Evolutionary conservation across 2,113 vertebrate species (phyloP), one percentile per base, ranked within the genome.

Genomic region (Pipa parva): DNA sequence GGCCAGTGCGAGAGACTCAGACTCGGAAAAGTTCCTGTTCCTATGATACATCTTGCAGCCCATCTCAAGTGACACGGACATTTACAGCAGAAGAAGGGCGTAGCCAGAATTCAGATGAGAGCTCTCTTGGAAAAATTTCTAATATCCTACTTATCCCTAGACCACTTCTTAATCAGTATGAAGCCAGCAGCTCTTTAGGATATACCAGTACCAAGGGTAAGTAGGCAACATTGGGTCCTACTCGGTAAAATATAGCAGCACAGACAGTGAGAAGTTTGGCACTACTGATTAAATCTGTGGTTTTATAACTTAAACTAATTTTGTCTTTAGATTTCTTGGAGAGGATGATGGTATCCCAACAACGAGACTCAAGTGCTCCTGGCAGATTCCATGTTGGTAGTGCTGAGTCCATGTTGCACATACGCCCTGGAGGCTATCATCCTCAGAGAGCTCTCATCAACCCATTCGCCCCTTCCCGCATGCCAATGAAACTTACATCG

Each of bases 401-500:
- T 0, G 97, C 94, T 0, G 97, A 99, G 74, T 99, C 97, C 8
- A 90, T 93, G 39, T 78, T 98, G 20, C 96, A 94, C 24, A 72
- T 97, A 3, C 92, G 95, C 0, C 95, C 93, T 0, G 95, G 96
- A 0, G 92, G 93, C 0, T 94, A 88, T 57, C 81, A 86, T 0
- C 94, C 95, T 0, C 97, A 99, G 83, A 84, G 97, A 18, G 97
- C 97, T 0, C 92, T 98, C 59, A 99, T 98, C 17, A 99, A 99
- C 82, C 97, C 97, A 0, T 99, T 97, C 10, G 95, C 97, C 0
- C 97, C 97, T 0, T 97, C 96, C 25, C 91, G 97, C 55, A 99
- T 99, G 93, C 97, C 95, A 72, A 95, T 97, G 95, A 99, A 98
- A 60, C 93, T 99, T 26, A 99, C 97, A 0, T 99, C 97, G 0